These are phyloP conservation scores for Alsophila aescularia DNA, from an alignment of 2,888 invertebrate species.

Conservation along the genomic window DNA sequence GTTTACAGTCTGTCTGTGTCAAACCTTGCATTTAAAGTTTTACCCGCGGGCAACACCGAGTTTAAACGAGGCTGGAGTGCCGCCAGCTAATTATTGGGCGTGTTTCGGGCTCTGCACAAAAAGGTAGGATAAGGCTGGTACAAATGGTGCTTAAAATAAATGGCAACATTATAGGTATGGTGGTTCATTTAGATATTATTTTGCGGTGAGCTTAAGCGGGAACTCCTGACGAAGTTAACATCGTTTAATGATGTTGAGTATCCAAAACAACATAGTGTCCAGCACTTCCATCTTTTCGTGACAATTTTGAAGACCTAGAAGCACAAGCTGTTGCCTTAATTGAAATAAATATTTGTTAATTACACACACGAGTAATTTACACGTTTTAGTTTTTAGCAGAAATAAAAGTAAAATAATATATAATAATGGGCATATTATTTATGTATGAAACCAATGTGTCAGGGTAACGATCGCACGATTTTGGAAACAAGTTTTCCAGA, in stretches of 20 bases:
- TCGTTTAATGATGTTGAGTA: neutral
- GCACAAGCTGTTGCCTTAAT: too few relatives aligned
- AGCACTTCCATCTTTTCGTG: too few relatives aligned
- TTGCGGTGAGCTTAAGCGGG: neutral
- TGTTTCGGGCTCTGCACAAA: conserved; percentile 29
- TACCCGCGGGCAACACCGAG: conserved; percentile 36
- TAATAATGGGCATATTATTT: too few relatives aligned
- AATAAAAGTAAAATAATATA: too few relatives aligned
- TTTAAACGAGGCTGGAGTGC: conserved; percentile 37
- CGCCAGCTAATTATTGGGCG: conserved; percentile 44
- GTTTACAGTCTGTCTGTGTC: conserved; percentile 28
- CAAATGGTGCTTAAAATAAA: conserved; percentile 16
- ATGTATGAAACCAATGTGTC: too few relatives aligned
- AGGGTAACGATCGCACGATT: too few relatives aligned
- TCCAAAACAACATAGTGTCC: too few relatives aligned
- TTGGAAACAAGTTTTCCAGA: too few relatives aligned
- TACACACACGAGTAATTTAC: too few relatives aligned
- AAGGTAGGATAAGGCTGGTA: conserved; percentile 16
- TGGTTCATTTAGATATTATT: neutral
- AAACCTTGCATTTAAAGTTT: conserved; percentile 37
- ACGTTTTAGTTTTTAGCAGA: too few relatives aligned
- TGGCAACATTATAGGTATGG: conserved; percentile 4
- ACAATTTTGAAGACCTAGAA: too few relatives aligned
- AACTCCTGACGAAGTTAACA: neutral
- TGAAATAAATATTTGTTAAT: too few relatives aligned